Percentiles rank a stretch among this genome's conserved stretches.
phyloP scores from a whole-genome alignment of 1,140 invertebrate genomes.

The Drosophila mayri region DNA sequence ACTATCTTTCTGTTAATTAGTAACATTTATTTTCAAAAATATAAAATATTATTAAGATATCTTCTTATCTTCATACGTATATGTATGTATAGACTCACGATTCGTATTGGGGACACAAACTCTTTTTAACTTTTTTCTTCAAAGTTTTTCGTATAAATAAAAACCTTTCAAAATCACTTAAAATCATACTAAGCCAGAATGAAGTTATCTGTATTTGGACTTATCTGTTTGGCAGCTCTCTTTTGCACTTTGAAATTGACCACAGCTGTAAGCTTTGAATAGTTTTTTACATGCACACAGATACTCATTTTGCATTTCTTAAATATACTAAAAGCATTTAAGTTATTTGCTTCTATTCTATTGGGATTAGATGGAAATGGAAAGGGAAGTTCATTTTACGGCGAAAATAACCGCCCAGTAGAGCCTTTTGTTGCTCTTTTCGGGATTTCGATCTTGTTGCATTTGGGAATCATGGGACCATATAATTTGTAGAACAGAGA shows the following conservation, averaged over 20 bases:
- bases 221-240: background rate
- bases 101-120: background rate
- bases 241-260: background rate
- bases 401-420: too few relatives aligned
- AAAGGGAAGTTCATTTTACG: background rate
- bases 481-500: too few relatives aligned
- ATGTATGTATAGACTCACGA: background rate
- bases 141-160: background rate
- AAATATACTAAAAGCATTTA: too few relatives aligned
- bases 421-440: too few relatives aligned
- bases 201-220: background rate
- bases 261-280: background rate
- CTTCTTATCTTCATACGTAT: background rate
- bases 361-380: background rate
- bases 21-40: background rate
- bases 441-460: too few relatives aligned
- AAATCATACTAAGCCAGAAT: background rate
- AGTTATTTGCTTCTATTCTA: background rate
- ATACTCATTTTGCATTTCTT: too few relatives aligned
- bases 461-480: too few relatives aligned
- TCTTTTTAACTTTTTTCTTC: background rate
- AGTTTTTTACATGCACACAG: background rate
- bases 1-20: background rate
- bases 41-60: too few relatives aligned
- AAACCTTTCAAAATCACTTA: background rate